Conservation (phyloP, 2,797 vertebrate genomes). For the Prionace glauca region DNA sequence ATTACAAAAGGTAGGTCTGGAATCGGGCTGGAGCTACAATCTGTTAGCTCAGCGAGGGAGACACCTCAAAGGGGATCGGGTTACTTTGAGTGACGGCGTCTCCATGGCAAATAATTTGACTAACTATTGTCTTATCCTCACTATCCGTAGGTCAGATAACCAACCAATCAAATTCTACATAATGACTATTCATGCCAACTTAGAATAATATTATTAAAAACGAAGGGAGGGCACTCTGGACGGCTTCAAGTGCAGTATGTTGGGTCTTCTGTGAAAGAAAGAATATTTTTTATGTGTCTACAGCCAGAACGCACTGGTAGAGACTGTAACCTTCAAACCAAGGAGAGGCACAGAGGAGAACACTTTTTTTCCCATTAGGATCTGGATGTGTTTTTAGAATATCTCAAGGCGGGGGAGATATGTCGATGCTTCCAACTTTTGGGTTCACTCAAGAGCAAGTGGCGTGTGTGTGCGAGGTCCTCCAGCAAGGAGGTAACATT, state of each 20-base stretch:
- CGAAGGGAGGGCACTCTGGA: conserved; percentile 52
- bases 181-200: conserved; percentile 91
- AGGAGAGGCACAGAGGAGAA: conserved; percentile 51
- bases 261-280: conserved; percentile 34
- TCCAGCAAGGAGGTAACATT: conserved; percentile 94
- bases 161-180: conserved; percentile 95
- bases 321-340: conserved; percentile 44
- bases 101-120: conserved; percentile 99
- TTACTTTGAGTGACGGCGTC: conserved; percentile 98
- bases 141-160: conserved; percentile 96
- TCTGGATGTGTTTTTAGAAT: conserved; percentile 50
- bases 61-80: conserved; percentile 88
- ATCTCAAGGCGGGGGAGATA: conserved; percentile 57
- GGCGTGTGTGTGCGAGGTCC: conserved; percentile 90
- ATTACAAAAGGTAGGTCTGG: conserved; percentile 26
- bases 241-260: conserved; percentile 36
- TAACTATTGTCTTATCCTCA: conserved; percentile 97
- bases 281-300: conserved; percentile 29
- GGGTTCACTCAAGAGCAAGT: conserved; percentile 98
- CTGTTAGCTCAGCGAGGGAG: conserved; percentile 77
- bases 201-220: conserved; percentile 99
- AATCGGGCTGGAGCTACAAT: conserved; percentile 70
- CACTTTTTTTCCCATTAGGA: conserved; percentile 39
- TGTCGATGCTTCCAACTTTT: conserved; percentile 97
- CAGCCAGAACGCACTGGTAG: not conserved